Percentiles rank a stretch among this genome's conserved stretches.
phyloP scores from a whole-genome alignment of 1,140 invertebrate genomes.

The Zaprionus nigranus region DNA sequence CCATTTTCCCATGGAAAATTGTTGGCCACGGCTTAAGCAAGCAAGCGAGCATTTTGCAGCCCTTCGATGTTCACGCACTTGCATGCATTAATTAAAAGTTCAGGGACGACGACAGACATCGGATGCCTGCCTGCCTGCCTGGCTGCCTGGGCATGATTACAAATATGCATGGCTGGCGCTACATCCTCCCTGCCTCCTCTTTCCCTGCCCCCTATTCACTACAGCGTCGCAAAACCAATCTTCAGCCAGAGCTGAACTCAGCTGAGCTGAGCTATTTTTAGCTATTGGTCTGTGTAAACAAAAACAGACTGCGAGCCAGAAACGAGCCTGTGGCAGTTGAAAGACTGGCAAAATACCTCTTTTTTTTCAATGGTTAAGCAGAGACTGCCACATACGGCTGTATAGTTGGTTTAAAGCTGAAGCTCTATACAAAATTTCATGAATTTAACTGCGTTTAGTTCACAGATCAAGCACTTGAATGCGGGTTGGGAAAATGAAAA shows the following conservation, averaged over 20 bases:
- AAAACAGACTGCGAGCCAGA: not conserved
- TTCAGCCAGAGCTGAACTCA: constrained; percentile 2
- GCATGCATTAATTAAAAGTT: constrained; percentile 55
- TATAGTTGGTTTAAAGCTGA: not conserved
- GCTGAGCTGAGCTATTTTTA: constrained; percentile 37
- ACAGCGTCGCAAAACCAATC: not conserved
- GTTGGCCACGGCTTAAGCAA: constrained; percentile 22
- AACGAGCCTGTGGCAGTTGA: not conserved
- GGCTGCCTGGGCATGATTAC: constrained; percentile 42
- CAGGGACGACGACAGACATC: constrained; percentile 45
- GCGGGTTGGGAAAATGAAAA: too few species aligned
- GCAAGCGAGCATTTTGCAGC: constrained; percentile 25
- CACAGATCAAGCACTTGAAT: not conserved
- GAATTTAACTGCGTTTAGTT: not conserved
- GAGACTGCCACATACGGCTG: not conserved
- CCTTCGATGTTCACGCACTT: constrained; percentile 39
- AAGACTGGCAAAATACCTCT: not conserved
- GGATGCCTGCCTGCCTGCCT: constrained; percentile 36
- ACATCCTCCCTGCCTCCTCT: not conserved
- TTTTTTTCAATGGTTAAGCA: not conserved
- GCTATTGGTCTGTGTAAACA: constrained; percentile 2
- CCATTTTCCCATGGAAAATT: constrained; percentile 33
- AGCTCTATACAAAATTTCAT: not conserved
- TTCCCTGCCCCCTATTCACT: not conserved
- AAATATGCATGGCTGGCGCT: constrained; percentile 20